Evolutionary conservation across 2,113 vertebrate species (phyloP).

Genomic region (Nothobranchius kuhntae): DNA sequence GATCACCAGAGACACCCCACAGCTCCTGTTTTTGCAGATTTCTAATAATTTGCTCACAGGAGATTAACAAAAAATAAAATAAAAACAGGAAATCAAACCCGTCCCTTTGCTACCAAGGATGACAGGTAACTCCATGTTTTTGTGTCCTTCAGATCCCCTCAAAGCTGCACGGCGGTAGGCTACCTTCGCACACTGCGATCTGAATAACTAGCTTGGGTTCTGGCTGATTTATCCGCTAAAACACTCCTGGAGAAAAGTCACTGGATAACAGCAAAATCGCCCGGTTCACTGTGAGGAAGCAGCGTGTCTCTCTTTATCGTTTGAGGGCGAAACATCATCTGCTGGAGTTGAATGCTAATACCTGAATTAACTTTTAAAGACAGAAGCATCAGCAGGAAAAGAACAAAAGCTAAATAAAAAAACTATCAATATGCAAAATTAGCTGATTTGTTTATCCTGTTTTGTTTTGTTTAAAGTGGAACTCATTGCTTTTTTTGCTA

Average conservation of each 20-base stretch:
- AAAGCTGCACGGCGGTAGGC: conserved; percentile 63
- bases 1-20: conserved; percentile 54
- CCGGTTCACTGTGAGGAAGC: conserved; percentile 51
- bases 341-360: conserved; percentile 59
- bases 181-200: conserved; percentile 70
- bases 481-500: conserved; percentile 32
- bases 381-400: conserved; percentile 42
- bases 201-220: conserved; percentile 60
- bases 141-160: conserved; percentile 66
- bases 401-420: conserved; percentile 35
- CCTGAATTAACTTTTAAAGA: conserved; percentile 60
- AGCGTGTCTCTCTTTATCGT: conserved; percentile 65
- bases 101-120: conserved; percentile 39
- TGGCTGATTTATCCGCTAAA: conserved; percentile 70
- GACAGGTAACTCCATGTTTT: conserved; percentile 44
- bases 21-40: conserved; percentile 49
- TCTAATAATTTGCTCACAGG: conserved; percentile 63
- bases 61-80: conserved; percentile 39
- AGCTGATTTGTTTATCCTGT: conserved; percentile 55
- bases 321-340: conserved; percentile 58
- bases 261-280: conserved; percentile 42
- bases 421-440: conserved; percentile 52
- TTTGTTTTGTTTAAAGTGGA: conserved; percentile 52
- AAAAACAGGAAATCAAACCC: conserved; percentile 17
- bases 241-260: conserved; percentile 48